Percentiles rank a stretch among this genome's conserved stretches.
Conservation (phyloP, 2,888 invertebrate species). For the Peribatodes rhomboidaria region DNA sequence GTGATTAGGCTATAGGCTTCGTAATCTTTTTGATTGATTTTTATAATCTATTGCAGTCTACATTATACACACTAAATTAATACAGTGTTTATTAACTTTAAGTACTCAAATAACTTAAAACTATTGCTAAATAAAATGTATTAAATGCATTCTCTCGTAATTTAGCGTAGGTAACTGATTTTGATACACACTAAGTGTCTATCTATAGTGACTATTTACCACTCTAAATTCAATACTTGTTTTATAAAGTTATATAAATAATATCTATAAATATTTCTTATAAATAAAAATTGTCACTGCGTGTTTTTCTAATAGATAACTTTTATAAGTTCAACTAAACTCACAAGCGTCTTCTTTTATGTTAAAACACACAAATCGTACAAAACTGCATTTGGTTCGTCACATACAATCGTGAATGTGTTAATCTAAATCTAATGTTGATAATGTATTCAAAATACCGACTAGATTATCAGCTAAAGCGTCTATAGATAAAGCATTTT, state of each 20-base stretch:
- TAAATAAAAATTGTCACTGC: neutral
- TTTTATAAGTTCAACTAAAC: conserved; percentile 2
- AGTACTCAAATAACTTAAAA: neutral
- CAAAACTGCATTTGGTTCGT: conserved; percentile 74
- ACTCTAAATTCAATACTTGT: no score
- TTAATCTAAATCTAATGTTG: conserved; percentile 61
- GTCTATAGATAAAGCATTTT: conserved; percentile 84
- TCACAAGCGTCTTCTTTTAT: conserved; percentile 44
- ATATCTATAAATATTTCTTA: neutral
- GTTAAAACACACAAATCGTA: conserved; percentile 66
- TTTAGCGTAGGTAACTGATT: neutral
- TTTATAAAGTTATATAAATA: no score
- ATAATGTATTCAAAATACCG: conserved; percentile 80
- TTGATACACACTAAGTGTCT: conserved; percentile 15
- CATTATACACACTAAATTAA: neutral
- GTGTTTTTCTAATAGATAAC: neutral
- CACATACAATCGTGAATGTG: conserved; percentile 54
- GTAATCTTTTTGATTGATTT: neutral
- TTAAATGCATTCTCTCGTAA: conserved; percentile 20
- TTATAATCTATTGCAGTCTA: conserved; percentile 13
- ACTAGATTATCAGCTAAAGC: conserved; percentile 82
- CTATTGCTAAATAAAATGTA: neutral
- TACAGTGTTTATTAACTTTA: conserved; percentile 6
- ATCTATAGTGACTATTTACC: conserved; percentile 6
- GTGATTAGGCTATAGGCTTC: conserved; percentile 18